phyloP scores from a whole-genome alignment of 2,797 vertebrate species.

The Petrocephalus sullivani region DNA sequence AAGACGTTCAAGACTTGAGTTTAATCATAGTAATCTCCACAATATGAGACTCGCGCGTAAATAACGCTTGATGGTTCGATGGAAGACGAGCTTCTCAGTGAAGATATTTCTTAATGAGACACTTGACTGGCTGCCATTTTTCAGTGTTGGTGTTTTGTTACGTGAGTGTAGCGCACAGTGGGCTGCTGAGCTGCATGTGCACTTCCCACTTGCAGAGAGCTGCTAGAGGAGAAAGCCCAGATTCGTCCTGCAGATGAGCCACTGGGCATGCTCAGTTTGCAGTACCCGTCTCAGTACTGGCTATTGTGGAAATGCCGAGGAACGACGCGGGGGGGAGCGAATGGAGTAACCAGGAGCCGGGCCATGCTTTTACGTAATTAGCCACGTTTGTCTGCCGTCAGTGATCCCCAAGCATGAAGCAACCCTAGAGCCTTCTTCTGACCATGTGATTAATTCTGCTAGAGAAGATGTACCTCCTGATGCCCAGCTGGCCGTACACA shows the following conservation, averaged over 20 bases:
- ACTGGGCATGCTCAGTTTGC: not conserved
- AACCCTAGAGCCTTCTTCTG: not conserved
- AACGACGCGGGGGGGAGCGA: conserved; percentile 25
- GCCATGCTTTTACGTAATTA: conserved; percentile 56
- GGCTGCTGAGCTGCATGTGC: not conserved
- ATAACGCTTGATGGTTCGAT: not conserved
- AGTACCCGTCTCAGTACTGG: not conserved
- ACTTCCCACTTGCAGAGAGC: not conserved
- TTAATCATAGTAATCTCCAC: not conserved
- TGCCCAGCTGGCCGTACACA: conserved; percentile 5
- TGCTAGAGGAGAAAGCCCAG: conserved; percentile 12
- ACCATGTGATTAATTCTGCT: conserved; percentile 3
- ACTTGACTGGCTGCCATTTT: not conserved
- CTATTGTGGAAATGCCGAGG: conserved; percentile 33
- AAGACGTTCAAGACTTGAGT: not conserved
- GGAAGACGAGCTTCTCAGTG: not conserved
- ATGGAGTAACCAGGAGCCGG: conserved; percentile 41
- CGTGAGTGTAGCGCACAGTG: not conserved
- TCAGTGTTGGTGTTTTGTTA: conserved; percentile 10
- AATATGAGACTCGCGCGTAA: not conserved
- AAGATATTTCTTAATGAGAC: not conserved
- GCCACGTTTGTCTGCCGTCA: conserved; percentile 42
- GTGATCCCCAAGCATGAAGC: conserved; percentile 32
- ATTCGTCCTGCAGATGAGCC: not conserved
- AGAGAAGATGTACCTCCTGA: not conserved